Evolutionary conservation across 2,888 invertebrate species (phyloP), one percentile per base, ranked within the genome.

Genomic region (Xanthostigma xanthostigma): DNA sequence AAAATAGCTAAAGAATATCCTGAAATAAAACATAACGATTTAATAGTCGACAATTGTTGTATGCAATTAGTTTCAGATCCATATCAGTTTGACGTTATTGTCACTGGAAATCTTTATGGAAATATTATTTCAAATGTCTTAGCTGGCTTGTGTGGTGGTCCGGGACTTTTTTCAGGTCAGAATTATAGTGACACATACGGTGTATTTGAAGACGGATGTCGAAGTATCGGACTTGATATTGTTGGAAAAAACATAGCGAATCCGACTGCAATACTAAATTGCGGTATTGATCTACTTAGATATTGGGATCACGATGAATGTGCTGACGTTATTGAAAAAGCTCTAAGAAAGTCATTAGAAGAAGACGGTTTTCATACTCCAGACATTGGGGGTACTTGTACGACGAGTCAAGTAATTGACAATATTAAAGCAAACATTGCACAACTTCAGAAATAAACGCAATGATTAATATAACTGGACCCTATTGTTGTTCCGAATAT

Each of bases 41-140:
- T 64, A 52, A 59, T 61, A 11, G 55, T 65, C 2, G 61, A 64
- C 46, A 61, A 61, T 49, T 61, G 60, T 44, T 58, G 59, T 45
- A 62, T 62, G 60, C 59, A 62, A 48, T 43, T 64, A 13, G 59
- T 64, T 2, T 51, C 53, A 5, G 53, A 59, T 33, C 65, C 64
- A 5, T 45, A 59, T 9, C 51, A 55, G 40, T 65, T 64, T 45
- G 65, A 65, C 48, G 53, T 65, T 5, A 51, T 66, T 2, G 38
- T 66, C 12, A 58, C 59, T 33, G 61, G 65, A 2, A 66, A 66
- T 56, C 53, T 65, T 34, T 64, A 64, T 49, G 66, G 65, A 11
- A 60, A 57, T 43, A 56, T 62, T 13, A 43, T 64, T 4, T 57
- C 59, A 2, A 63, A 62, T 51, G 59, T 63, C 6, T 52, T 62